phyloP scores from a whole-genome alignment of 2,113 vertebrate species.

The Oxygymnocypris stewartii region DNA sequence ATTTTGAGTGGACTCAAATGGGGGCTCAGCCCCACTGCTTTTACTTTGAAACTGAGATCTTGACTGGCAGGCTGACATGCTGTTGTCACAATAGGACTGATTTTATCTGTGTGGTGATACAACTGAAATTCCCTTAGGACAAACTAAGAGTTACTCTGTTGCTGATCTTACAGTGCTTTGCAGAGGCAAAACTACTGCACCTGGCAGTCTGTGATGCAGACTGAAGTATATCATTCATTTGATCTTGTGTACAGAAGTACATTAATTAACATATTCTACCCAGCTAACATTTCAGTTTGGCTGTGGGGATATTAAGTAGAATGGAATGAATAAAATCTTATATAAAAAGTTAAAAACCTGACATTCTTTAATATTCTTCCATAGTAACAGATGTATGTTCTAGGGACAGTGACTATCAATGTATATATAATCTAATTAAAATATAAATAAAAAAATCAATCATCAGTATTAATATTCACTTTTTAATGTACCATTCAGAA shows the following conservation, averaged over 20 bases:
- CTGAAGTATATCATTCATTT: not conserved
- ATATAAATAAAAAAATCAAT: no score
- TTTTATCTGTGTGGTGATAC: conserved; percentile 7
- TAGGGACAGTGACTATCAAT: no score
- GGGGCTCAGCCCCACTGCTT: not conserved
- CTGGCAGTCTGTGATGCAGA: not conserved
- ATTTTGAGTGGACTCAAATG: conserved; percentile 3
- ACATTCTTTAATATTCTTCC: no score
- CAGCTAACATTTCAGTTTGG: not conserved
- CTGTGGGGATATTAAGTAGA: not conserved
- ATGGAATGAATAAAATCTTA: no score
- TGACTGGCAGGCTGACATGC: conserved; percentile 39
- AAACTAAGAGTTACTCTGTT: not conserved
- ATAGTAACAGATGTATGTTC: no score
- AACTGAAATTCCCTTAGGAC: not conserved
- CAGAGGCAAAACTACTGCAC: conserved; percentile 2
- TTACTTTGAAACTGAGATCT: not conserved
- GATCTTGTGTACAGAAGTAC: not conserved
- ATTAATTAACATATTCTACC: not conserved
- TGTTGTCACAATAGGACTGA: conserved; percentile 35
- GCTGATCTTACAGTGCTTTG: conserved; percentile 4
- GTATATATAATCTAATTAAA: no score
- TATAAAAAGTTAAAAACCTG: no score
- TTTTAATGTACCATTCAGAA: no score
- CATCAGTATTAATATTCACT: no score